Percentiles rank a stretch among this genome's conserved stretches.
Conservation (phyloP, 2,797 vertebrate genomes). For the Vespertilio murinus region DNA sequence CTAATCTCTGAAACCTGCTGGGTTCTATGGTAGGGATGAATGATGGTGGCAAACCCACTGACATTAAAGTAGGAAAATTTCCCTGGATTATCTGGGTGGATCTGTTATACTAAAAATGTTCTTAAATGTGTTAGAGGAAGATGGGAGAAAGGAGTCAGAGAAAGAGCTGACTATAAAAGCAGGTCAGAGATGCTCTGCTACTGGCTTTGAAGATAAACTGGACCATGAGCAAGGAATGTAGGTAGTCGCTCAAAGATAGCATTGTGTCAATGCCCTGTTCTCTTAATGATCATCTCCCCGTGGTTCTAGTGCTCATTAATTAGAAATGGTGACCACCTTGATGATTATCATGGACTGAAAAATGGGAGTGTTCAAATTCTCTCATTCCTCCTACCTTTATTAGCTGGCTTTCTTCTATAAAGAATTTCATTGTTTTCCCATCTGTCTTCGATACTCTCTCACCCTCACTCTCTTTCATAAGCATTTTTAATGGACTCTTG, state of each 20-base stretch:
- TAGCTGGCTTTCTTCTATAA: background rate
- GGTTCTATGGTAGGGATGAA: background rate
- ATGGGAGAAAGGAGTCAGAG: background rate
- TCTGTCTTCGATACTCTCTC: too few relatives aligned
- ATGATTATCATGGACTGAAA: background rate
- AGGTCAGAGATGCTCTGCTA: background rate
- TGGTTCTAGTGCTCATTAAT: background rate
- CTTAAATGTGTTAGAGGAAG: background rate
- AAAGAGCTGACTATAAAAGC: background rate
- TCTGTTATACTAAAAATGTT: background rate
- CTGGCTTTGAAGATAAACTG: fast-evolving
- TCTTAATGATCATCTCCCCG: background rate
- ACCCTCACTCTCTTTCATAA: background rate
- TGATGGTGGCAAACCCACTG: background rate
- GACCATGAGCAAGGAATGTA: background rate
- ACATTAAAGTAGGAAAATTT: background rate
- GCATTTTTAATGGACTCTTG: background rate
- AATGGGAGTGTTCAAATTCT: background rate
- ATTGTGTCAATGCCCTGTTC: background rate
- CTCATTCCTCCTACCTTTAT: background rate
- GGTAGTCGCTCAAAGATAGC: background rate
- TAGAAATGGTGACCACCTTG: background rate
- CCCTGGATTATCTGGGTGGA: background rate
- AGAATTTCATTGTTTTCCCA: background rate
- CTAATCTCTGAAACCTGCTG: background rate